Base-by-base conservation (phyloP, 2,113 vertebrate species). In the Sinocyclocheilus grahami region DNA sequence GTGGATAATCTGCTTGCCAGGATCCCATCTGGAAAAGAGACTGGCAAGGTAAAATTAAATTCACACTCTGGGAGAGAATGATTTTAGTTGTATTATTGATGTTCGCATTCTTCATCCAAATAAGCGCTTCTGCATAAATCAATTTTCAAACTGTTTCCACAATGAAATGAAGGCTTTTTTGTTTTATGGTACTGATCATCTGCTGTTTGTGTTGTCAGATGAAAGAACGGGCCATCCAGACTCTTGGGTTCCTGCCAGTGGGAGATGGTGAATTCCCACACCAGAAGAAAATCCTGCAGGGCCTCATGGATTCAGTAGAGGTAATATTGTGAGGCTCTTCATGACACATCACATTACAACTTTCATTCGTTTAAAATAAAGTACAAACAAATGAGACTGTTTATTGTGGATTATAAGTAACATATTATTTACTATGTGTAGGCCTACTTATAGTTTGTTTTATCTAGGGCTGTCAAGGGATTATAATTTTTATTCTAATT, bases 251-350 rank as follows among this genome's bases (percentile, higher is more conserved):
- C 91, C 96, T 99, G n/a, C 96, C 98, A 39, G 97, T 99, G 86
- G 98, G 98, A 88, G 98, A 99, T 91, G 95, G 94, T 90, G 95
- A 95, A 88, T 99, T 99, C 92, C 96, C 97, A 58, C 95, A 99
- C 84, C 98, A 99, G 94, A 98, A 97, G 88, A 96, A 96, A 63
- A 92, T 99, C 76, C 91, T 99, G 90, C 96, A 98, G 91, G 98
- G 98, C 84, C 96, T 99, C 85, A 99, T 99, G 98, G 97, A 98
- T 92, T 99, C 98, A 83, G 98, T 99, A 79, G 98, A 99, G 97
- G 98, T 99, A 85, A 46, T 69, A 20, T 60, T 82, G 3, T 16
- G 10, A 76, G 16, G 13, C 16, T 84, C 14, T 20, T 74, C 9
- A 14, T 67, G 75, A 53, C 48, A 1, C 46, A 16, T 24, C 11